These are phyloP conservation scores for Cryptoblepharus egeriae DNA, from an alignment of 2,797 vertebrate species.

Conservation along the genomic window DNA sequence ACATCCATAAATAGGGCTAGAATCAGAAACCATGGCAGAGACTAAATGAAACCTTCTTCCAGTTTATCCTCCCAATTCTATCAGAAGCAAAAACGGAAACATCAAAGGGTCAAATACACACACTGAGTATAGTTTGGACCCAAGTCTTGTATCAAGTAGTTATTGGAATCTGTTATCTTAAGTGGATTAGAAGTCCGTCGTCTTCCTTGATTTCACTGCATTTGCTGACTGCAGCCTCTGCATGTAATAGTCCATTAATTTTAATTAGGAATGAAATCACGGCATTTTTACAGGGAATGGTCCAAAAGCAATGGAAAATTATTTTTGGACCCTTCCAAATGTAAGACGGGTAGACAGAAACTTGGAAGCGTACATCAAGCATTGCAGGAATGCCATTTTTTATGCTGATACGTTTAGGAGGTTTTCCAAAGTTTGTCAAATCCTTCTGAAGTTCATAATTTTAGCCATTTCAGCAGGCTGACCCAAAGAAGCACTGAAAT, in stretches of 20 bases:
- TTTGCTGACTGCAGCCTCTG: not conserved
- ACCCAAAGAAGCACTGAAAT: not conserved
- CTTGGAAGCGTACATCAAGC: not conserved
- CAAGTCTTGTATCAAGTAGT: not conserved
- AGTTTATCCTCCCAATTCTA: no score
- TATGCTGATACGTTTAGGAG: not conserved
- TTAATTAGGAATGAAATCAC: not conserved
- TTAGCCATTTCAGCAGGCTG: not conserved
- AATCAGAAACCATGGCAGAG: no score
- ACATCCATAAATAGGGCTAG: no score
- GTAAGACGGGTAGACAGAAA: rapidly evolving
- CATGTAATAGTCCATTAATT: slow-evolving; percentile 10
- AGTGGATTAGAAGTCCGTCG: slow-evolving; percentile 1
- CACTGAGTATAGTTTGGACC: no score
- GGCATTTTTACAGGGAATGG: not conserved
- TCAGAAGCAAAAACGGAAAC: no score
- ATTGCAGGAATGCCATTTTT: not conserved
- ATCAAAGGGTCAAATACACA: no score
- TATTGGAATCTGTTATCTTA: not conserved
- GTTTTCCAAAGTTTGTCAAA: not conserved
- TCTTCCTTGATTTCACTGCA: not conserved
- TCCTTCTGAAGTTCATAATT: slow-evolving; percentile 1
- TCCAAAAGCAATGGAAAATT: slow-evolving; percentile 32
- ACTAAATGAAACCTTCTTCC: no score
- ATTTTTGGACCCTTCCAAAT: not conserved